A percentile compares a stretch with the other conserved stretches of the same genome.
Evolutionary conservation across 2,113 vertebrate species (phyloP).

Genomic region (Morone saxatilis): DNA sequence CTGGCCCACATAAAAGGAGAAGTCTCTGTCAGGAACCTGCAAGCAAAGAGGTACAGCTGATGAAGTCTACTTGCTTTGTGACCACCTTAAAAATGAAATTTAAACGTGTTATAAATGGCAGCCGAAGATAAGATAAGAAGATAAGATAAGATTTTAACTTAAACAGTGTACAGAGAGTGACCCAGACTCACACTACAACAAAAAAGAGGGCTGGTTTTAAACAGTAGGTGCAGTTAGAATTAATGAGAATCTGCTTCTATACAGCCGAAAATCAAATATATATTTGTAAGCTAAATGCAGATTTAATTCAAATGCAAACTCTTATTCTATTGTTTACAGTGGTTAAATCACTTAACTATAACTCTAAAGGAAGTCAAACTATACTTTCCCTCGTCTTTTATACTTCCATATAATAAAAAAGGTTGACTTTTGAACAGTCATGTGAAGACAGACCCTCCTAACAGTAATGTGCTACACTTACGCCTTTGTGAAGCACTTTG

Average conservation of each 20-base stretch:
- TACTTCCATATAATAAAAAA: not conserved
- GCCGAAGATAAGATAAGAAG: not conserved
- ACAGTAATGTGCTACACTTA: not conserved
- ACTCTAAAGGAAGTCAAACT: not conserved
- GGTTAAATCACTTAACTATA: too few species aligned
- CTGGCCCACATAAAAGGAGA: constrained; percentile 99
- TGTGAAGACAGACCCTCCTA: not conserved
- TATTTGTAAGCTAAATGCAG: too few species aligned
- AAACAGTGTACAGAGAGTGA: too few species aligned
- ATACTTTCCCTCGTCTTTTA: not conserved
- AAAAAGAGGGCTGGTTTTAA: too few species aligned
- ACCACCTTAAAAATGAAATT: not conserved
- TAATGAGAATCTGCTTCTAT: too few species aligned
- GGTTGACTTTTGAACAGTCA: not conserved
- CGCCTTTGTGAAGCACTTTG: too few species aligned
- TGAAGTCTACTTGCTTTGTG: not conserved
- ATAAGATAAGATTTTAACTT: not conserved
- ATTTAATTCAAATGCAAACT: too few species aligned
- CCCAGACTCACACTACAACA: too few species aligned
- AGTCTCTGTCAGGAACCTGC: constrained; percentile 97
- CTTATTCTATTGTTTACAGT: too few species aligned
- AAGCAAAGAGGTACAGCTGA: constrained; percentile 11
- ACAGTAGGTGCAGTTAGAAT: too few species aligned
- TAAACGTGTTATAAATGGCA: not conserved
- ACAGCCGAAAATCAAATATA: too few species aligned